phyloP scores from a whole-genome alignment of 2,113 vertebrate genomes.

The Clinocottus analis region DNA sequence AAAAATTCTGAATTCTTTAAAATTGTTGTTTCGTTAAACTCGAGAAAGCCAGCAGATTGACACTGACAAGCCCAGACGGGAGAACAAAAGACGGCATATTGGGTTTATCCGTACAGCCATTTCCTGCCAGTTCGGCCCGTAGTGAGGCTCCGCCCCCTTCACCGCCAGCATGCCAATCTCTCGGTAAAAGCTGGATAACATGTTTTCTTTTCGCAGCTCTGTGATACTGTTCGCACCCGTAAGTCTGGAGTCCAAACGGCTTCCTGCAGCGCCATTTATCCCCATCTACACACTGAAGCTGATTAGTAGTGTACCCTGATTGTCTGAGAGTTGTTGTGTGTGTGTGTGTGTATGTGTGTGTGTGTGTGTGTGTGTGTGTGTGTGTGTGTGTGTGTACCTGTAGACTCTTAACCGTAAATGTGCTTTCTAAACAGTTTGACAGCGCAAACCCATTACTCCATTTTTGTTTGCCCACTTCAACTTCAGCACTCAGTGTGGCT shows the following conservation, averaged over 20 bases:
- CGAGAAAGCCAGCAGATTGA: background rate
- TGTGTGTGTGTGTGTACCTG: slow-evolving; percentile 12
- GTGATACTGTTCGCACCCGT: slow-evolving; percentile 18
- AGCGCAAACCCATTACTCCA: slow-evolving; percentile 28
- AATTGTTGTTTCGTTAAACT: slow-evolving; percentile 3
- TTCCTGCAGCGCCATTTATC: slow-evolving; percentile 27
- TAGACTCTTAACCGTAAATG: slow-evolving; percentile 35
- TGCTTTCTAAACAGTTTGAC: slow-evolving; percentile 53
- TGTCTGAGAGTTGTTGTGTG: slow-evolving; percentile 8
- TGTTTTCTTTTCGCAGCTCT: slow-evolving; percentile 39
- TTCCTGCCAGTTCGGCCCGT: slow-evolving; percentile 21
- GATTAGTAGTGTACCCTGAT: slow-evolving; percentile 19
- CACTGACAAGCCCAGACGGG: slow-evolving; percentile 33
- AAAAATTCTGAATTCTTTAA: slow-evolving; percentile 9
- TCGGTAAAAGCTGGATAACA: slow-evolving; percentile 38
- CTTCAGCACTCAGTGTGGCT: slow-evolving; percentile 33
- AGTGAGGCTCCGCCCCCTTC: background rate
- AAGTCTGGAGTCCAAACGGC: background rate
- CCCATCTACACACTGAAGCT: slow-evolving; percentile 27
- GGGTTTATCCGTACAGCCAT: slow-evolving; percentile 41
- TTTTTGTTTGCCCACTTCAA: slow-evolving; percentile 46
- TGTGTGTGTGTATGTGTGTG: slow-evolving; percentile 6
- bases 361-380: slow-evolving; percentile 24
- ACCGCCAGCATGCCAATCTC: slow-evolving; percentile 35
- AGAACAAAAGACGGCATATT: slow-evolving; percentile 36